Evolutionary conservation across 2,888 invertebrate species (phyloP), one percentile per base, ranked within the genome.

Genomic region (Drosophila ochracea): DNA sequence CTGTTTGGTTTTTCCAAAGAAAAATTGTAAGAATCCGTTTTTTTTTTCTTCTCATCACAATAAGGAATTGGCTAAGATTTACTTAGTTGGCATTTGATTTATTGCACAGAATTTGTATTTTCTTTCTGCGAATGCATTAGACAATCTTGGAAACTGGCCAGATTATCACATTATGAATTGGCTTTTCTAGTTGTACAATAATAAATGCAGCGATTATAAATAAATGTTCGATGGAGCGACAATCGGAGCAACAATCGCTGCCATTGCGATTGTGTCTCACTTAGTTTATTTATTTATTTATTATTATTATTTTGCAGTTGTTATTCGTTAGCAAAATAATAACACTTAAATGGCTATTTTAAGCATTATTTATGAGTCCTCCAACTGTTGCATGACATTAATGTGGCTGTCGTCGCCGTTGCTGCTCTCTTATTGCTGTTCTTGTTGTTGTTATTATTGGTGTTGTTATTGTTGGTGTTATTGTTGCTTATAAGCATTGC

Each of bases 271-370:
- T 78, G 77, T 74, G 79, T 78, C 77, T 78, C 55, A 78, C 66
- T 78, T 77, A 78, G 77, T 77, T 74, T 49, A 65, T 25, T 47
- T 25, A 47, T 78, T 59, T 73, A 77, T 77, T 78, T 78, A 74
- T 64, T 53, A 43, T 75, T 71, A 60, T 63, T 74, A 55, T 69
- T 76, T 68, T 57, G 54, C 37, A 49, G 33, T n/a, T 50, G 21
- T 39, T 43, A n/a, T n/a, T 57, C 52, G 30, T 43, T 53, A 61
- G 72, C 81, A 86, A 67, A 86, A 68, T 76, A 83, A 71, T 85
- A 84, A 65, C 81, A 82, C 82, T 83, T 87, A 83, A 86, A 83
- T 84, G 84, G 87, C 82, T 82, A 82, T 86, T 83, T 87, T 80
- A 74, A 84, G 83, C 80, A 81, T 84, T 83, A 88, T 84, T 88